Percentiles rank a stretch among this genome's conserved stretches.
Conservation (phyloP, 2,113 vertebrate genomes). For the Gulo gulo region DNA sequence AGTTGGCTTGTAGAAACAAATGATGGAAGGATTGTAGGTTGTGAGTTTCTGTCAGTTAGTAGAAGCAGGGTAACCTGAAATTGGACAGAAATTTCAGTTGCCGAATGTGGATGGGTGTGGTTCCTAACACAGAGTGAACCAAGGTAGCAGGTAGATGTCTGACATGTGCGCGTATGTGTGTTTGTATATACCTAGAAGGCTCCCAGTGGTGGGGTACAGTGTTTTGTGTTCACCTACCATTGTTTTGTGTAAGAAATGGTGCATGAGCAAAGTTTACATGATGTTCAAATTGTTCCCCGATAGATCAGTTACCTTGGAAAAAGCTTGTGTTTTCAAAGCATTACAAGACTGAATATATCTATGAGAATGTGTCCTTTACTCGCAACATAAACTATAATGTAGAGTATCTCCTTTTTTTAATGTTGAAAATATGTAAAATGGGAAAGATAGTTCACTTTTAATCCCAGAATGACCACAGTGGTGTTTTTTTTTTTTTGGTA, state of each 20-base stretch:
- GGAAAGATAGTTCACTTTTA: not conserved
- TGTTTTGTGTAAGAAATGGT: not conserved
- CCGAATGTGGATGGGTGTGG: not conserved
- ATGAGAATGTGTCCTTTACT: not conserved
- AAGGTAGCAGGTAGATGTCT: not conserved
- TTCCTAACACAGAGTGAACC: not conserved
- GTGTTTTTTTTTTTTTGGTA: not conserved
- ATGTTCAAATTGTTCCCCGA: not conserved
- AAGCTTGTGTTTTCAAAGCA: not conserved
- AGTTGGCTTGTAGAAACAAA: not conserved
- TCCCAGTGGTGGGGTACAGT: not conserved
- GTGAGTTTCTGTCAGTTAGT: not conserved
- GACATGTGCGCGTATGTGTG: rapidly evolving
- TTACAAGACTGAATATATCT: not conserved
- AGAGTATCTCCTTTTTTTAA: not conserved
- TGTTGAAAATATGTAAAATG: not conserved
- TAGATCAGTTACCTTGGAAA: not conserved
- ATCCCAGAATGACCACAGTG: not conserved
- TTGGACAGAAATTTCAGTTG: not conserved
- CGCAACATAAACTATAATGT: not conserved
- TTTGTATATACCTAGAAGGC: not conserved
- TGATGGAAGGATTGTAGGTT: not conserved
- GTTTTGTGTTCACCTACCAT: not conserved
- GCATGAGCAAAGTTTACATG: not conserved
- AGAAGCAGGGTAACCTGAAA: not conserved